A percentile compares a stretch with the other conserved stretches of the same genome.
These are phyloP conservation scores for Aphelocoma coerulescens DNA, from an alignment of 2,113 vertebrate genomes.

Conservation along the genomic window DNA sequence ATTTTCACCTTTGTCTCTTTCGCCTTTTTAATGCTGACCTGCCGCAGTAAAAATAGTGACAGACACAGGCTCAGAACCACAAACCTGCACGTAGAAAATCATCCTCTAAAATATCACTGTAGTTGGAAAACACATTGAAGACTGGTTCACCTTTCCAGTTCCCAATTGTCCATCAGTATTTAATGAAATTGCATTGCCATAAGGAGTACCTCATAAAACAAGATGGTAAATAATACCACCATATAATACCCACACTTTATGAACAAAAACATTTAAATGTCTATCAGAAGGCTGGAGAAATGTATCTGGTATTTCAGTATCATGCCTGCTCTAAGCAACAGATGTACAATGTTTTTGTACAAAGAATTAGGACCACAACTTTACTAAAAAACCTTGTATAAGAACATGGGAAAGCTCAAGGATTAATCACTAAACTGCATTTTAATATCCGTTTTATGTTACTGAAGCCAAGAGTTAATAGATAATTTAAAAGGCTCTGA, in stretches of 20 bases:
- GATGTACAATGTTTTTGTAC: background rate
- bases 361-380: constrained; percentile 6
- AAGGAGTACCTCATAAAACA: background rate
- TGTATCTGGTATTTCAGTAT: background rate
- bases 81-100: background rate
- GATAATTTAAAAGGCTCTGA: constrained; percentile 5
- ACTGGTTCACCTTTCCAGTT: background rate
- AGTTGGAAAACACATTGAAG: background rate
- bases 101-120: background rate
- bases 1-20: background rate
- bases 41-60: background rate
- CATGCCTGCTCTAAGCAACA: background rate
- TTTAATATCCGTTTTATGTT: background rate
- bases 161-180: background rate
- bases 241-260: background rate
- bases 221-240: background rate
- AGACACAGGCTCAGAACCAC: background rate
- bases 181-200: background rate
- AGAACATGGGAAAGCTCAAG: background rate
- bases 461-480: constrained; percentile 29
- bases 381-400: background rate
- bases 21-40: background rate
- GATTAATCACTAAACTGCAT: constrained; percentile 26
- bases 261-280: background rate
- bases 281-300: background rate